Evolutionary conservation across 2,797 vertebrate genomes (phyloP).

Genomic region (Poecile montanus): DNA sequence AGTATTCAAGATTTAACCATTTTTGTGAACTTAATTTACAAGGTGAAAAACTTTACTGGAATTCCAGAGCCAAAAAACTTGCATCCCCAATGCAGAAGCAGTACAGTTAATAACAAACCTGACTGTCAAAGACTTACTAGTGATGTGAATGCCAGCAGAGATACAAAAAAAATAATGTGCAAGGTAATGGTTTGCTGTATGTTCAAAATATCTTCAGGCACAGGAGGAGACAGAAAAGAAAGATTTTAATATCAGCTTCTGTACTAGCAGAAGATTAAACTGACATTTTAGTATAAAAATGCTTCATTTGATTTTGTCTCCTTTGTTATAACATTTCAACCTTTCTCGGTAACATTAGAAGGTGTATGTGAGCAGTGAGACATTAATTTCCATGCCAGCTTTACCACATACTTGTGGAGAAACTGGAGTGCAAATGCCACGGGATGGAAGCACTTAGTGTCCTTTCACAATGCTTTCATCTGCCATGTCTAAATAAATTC

Average conservation of each 20-base stretch:
- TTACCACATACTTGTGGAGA: neutral
- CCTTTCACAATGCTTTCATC: neutral
- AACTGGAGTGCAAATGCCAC: neutral
- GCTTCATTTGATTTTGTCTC: neutral
- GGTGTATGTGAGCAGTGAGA: neutral
- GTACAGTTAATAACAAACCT: neutral
- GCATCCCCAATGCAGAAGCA: neutral
- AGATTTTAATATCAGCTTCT: neutral
- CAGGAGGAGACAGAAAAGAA: neutral
- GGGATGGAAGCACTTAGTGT: neutral
- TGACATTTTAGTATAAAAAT: neutral
- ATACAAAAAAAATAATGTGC: neutral
- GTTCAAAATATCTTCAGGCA: neutral
- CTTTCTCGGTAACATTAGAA: neutral
- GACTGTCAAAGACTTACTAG: neutral
- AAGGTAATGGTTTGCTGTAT: neutral
- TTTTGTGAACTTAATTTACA: neutral
- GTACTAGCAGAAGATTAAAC: neutral
- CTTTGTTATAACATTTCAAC: neutral
- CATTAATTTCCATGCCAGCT: neutral
- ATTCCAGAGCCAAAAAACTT: neutral
- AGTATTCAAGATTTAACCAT: neutral
- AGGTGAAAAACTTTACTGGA: neutral
- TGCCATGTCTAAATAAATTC: neutral
- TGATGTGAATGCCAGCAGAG: neutral